Base-by-base conservation (phyloP, 2,797 vertebrate species). In the Sarcoramphus papa region DNA sequence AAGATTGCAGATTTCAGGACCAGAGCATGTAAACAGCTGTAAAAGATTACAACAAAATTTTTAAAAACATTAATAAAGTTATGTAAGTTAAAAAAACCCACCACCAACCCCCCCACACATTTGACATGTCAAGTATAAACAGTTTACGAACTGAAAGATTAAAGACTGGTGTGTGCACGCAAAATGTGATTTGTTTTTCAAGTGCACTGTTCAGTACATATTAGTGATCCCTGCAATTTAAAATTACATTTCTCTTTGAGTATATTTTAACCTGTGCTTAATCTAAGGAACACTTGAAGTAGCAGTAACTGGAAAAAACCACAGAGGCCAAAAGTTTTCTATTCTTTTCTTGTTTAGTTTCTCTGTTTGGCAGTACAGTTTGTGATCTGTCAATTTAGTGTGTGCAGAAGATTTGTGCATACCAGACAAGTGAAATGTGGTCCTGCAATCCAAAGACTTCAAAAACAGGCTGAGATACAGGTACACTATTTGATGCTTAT, bases 101-200 rank as follows among this genome's bases (percentile, higher is more conserved):
- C 7, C 60, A 68, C 10, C 25, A 43, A 53, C 25, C 4, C 13
- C 23, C 37, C 19, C 12, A 0, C 7, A 1, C 7, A 31, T 80
- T 90, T 92, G 77, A 53, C 47, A 41, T 25, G 30, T 70, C 72
- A 87, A 48, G 82, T 45, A 41, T 51, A 85, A 92, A 77, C 21
- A 95, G 19, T 91, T 83, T 88, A 45, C 41, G 80, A 30, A 30
- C n/a, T 85, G 63, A 92, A 73, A 56, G 28, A 51, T 85, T 91
- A 70, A 80, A 72, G 74, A 79, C 33, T 40, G 30, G 23, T 41
- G 10, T 75, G 30, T 64, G 60, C 68, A 53, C 47, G 40, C 48
- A 89, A 94, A 92, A 93, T 92, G 77, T 90, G 67, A 59, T 88
- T 95, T 95, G 67, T 63, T 94, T 92, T 85, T 85, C 51, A 80